Evolutionary conservation across 1,140 invertebrate species (phyloP).

Genomic region (Zaprionus ornatus): DNA sequence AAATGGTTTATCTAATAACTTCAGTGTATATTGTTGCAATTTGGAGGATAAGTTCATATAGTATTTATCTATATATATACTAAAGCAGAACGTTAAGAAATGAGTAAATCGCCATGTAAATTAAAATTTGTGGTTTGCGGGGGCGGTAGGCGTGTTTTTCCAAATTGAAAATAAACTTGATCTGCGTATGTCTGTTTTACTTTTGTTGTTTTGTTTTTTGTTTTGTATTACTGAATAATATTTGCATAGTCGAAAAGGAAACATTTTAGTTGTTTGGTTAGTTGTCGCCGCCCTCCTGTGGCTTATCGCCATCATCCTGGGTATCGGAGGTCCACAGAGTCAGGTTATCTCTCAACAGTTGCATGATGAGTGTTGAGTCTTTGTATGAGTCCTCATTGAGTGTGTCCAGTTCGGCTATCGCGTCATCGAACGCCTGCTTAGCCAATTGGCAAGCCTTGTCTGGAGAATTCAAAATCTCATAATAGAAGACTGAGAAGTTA

Average conservation of each 20-base stretch:
- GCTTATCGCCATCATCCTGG: conserved; percentile 96
- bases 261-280: conserved; percentile 89
- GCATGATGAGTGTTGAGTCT: conserved; percentile 99
- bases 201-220: conserved; percentile 47
- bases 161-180: too few relatives aligned
- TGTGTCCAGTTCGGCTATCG: conserved; percentile 99
- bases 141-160: too few relatives aligned
- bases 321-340: conserved; percentile 99
- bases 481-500: conserved; percentile 99
- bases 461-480: conserved; percentile 99
- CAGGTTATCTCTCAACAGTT: conserved; percentile 99
- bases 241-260: conserved; percentile 85
- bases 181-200: conserved; percentile 31
- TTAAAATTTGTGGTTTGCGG: too few relatives aligned
- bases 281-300: conserved; percentile 93
- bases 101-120: too few relatives aligned
- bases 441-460: conserved; percentile 99
- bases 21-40: too few relatives aligned
- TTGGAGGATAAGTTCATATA: too few relatives aligned
- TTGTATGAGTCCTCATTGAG: conserved; percentile 99
- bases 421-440: conserved; percentile 99
- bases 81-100: too few relatives aligned
- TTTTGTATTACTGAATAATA: conserved; percentile 83
- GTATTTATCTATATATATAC: too few relatives aligned
- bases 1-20: too few relatives aligned